Evolutionary conservation across 2,113 vertebrate species (phyloP), one percentile per base, ranked within the genome.

Genomic region (Aldabrachelys gigantea): DNA sequence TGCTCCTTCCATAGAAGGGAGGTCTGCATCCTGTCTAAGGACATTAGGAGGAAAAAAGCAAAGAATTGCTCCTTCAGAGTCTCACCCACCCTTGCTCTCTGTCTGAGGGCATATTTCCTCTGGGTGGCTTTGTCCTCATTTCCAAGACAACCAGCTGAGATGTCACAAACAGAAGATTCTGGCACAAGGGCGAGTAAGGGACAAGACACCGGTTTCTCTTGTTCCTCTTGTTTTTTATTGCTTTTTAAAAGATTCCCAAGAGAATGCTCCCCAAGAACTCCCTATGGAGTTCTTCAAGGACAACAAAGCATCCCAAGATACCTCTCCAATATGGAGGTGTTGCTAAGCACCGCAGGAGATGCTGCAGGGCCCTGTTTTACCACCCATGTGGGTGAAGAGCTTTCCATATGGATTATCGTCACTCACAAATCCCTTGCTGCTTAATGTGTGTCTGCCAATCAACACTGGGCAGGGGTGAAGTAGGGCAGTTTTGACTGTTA

Each of bases 101-200:
- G 0, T 2, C 89, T 52, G 27, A 52, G 31, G 29, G 1, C 13
- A 5, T 1, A 44, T 82, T 89, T 84, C 2, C 89, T 89, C 10
- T 82, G 90, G 84, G 87, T 10, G 52, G 89, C 31, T 29, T 95
- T 92, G 78, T 91, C 80, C 31, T 95, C 59, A 91, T 86, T 91
- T 90, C 80, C 72, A 59, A 65, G 91, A 47, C 25, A 81, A 87
- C 6, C 54, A 91, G 52, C 49, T 49, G 17, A 93, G 84, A 44
- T 92, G 49, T 59, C 82, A 91, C 72, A 53, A 83, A 84, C 41
- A 91, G 82, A 90, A 16, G 8, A 65, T 79, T 52, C 57, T 75
- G 84, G 81, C 54, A 27, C 54, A 91, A 84, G n/a, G 38, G 22
- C 62, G 41, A 57, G 52, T 29, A 35, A 69, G 54, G 50, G 52